Percentiles rank a stretch among this genome's conserved stretches.
Evolutionary conservation across 2,797 vertebrate species (phyloP).

Genomic region (Eulemur albifrons): DNA sequence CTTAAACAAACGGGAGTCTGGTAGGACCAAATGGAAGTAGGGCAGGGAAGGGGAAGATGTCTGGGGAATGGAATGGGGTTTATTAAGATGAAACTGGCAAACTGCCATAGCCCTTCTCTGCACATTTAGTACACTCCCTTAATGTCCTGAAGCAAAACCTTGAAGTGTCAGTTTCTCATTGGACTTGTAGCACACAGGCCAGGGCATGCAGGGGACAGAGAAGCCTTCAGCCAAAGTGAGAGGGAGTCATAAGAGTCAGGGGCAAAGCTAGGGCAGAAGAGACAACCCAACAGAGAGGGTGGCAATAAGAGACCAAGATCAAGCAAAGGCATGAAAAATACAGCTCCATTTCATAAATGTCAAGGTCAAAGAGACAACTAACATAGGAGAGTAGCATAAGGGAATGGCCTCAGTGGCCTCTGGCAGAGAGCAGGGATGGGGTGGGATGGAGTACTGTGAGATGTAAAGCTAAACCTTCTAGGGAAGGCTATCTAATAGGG

Average conservation of each 20-base stretch:
- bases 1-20: neutral
- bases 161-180: constrained; percentile 37
- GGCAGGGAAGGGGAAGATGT: neutral
- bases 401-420: neutral
- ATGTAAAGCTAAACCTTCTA: neutral
- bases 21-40: constrained; percentile 22
- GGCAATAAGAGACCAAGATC: neutral
- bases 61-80: constrained; percentile 31
- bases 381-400: neutral
- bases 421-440: neutral
- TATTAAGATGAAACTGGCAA: constrained; percentile 69
- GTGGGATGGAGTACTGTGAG: neutral
- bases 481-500: neutral
- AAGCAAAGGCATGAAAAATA: neutral
- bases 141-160: constrained; percentile 39
- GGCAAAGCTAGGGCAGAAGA: neutral
- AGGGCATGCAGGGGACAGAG: neutral
- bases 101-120: constrained; percentile 19
- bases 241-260: neutral
- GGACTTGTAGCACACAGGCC: neutral
- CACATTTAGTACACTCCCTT: constrained; percentile 28
- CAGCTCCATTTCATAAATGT: neutral
- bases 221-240: neutral
- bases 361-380: neutral
- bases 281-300: neutral